Evolutionary conservation across 2,888 invertebrate genomes (phyloP).

Genomic region (Gortyna flavago): DNA sequence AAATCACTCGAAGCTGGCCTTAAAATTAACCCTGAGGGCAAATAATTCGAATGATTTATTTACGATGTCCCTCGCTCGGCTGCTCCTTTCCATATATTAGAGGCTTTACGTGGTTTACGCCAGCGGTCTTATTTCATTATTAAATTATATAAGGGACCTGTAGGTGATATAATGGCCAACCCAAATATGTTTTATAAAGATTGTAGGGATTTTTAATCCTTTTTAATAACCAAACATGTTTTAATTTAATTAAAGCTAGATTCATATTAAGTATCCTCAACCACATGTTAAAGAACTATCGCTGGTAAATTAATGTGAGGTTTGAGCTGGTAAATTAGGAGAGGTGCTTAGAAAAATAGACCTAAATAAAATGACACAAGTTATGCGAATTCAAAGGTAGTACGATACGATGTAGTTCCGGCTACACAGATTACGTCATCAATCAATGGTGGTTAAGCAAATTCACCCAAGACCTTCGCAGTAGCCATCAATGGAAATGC

Average conservation of each 20-base stretch:
- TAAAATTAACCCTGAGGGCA: conserved; percentile 66
- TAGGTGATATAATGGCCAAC: conserved; percentile 45
- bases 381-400: not conserved
- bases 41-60: conserved; percentile 74
- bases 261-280: conserved; percentile 2
- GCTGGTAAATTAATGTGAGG: not conserved
- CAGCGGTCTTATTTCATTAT: conserved; percentile 71
- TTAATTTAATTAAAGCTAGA: conserved; percentile 37
- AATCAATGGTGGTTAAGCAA: conserved; percentile 50
- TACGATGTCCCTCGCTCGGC: conserved; percentile 66
- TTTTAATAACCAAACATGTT: too few species aligned
- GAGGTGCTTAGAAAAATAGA: not conserved
- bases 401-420: conserved; percentile 19
- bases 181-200: conserved; percentile 47
- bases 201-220: conserved; percentile 37
- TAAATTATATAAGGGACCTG: conserved; percentile 63
- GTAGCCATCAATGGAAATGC: conserved; percentile 46
- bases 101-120: conserved; percentile 68
- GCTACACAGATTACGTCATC: conserved; percentile 40
- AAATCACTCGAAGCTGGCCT: conserved; percentile 54
- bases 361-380: not conserved
- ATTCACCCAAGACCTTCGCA: conserved; percentile 43
- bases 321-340: too few species aligned
- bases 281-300: not conserved
- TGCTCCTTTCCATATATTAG: conserved; percentile 73